Percentiles rank a stretch among this genome's conserved stretches.
Conservation (phyloP, 2,113 vertebrate genomes). For the Callospermophilus lateralis region DNA sequence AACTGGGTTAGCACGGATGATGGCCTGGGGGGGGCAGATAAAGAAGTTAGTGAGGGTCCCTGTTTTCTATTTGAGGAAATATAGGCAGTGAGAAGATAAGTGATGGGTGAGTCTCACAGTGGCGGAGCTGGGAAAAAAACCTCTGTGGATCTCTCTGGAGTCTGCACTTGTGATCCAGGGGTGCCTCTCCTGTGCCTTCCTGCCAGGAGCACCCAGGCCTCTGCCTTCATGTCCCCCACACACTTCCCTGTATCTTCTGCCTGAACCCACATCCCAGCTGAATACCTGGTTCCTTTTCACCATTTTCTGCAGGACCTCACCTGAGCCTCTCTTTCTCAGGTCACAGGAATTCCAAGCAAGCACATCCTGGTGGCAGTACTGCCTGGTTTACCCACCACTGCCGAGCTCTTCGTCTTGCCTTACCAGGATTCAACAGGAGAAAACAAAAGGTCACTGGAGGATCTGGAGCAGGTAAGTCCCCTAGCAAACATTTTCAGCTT, state of each 20-base stretch:
- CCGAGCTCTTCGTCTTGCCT: constrained; percentile 96
- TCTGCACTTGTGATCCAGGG: too few species aligned
- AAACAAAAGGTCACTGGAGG: constrained; percentile 89
- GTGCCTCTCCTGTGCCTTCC: not conserved
- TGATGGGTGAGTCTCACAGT: too few species aligned
- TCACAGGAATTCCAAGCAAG: constrained; percentile 91
- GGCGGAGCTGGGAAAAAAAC: too few species aligned
- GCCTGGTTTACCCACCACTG: constrained; percentile 95
- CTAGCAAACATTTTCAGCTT: not conserved
- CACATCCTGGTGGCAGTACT: constrained; percentile 95
- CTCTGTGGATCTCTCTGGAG: not conserved
- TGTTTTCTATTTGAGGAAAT: not conserved
- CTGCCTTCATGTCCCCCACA: not conserved
- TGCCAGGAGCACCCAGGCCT: fast-evolving
- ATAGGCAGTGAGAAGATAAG: not conserved
- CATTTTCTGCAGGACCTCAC: not conserved
- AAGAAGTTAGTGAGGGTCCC: too few species aligned
- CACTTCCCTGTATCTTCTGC: fast-evolving
- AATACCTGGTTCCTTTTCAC: too few species aligned
- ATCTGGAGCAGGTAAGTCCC: constrained; percentile 92
- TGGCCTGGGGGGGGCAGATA: not conserved
- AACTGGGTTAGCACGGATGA: not conserved
- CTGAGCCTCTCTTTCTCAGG: constrained; percentile 85
- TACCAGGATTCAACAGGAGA: constrained; percentile 89
- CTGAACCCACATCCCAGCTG: fast-evolving